Base-by-base conservation (phyloP, 2,113 vertebrate species). In the Thalassarche chlororhynchos region DNA sequence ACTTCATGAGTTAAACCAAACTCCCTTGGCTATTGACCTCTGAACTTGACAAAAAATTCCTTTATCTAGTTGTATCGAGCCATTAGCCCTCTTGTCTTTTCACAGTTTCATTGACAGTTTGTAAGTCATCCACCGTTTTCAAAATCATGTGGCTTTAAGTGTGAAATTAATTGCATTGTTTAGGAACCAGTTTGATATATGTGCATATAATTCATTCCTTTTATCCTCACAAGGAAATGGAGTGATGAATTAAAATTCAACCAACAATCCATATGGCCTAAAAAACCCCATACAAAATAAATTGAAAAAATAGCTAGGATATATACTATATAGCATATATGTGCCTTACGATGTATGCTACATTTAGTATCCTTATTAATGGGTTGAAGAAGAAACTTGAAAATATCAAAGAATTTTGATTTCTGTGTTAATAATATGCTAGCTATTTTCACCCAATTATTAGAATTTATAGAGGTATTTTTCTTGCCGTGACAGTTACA, bases 321-420 rank as follows among this genome's bases (percentile, higher is more conserved):
- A 29, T 16, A 18, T 46, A 34, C 8, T 60, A 12, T 20, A 36
- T 24, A 51, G 12, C 46, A 15, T 31, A 46, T 32, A 46, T 6
- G 2, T 17, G 8, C 13, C 23, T 72, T 84, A 12, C 0, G 0
- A 2, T 83, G 4, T 62, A 6, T 69, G 7, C 26, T 75, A 19
- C 44, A n/a, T 86, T 66, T 46, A n/a, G 3, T n/a, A 75, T 34
- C 16, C 13, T 52, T n/a, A 38, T 29, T 62, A 69, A 17, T 62
- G 23, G 2, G 19, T 17, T 62, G 18, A 93, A 86, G 25, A 80
- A 66, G 14, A 71, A 66, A 71, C 6, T 12, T 57, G 31, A 62
- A 83, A 94, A 68, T 62, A 76, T 18, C 5, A 36, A 34, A 32
- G 0, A 24, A 2, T 36, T 77, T 42, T 71, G 3, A 34, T 84